These are phyloP conservation scores for Oscheius sp. DNA, from an alignment of 2,888 invertebrate species.

Conservation along the genomic window DNA sequence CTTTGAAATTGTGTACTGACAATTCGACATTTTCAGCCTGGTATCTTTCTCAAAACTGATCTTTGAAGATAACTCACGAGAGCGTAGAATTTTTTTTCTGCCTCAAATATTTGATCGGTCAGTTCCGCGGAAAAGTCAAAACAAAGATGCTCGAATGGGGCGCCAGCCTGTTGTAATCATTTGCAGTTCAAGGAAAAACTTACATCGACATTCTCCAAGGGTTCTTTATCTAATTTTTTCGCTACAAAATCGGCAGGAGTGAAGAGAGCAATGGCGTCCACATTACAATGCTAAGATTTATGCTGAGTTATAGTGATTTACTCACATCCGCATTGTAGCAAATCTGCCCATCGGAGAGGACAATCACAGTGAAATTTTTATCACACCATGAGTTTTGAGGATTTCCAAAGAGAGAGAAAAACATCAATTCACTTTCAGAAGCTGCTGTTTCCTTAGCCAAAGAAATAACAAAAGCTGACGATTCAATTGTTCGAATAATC, in stretches of 20 bases:
- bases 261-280: constrained; percentile 28
- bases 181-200: not conserved
- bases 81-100: not conserved
- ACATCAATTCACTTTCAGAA: constrained; percentile 41
- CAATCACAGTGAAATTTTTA: constrained; percentile 40
- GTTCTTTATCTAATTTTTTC: not conserved
- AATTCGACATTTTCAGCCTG: constrained; percentile 8
- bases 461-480: constrained; percentile 4
- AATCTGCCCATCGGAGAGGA: constrained; percentile 38
- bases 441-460: constrained; percentile 16
- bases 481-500: constrained; percentile 29
- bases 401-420: constrained; percentile 39
- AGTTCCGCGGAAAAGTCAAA: constrained; percentile 4
- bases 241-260: constrained; percentile 9
- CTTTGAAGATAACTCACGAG: not conserved
- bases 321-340: constrained; percentile 41
- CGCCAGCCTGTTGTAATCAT: not conserved
- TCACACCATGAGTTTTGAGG: constrained; percentile 36
- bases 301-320: not conserved
- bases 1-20: constrained; percentile 22
- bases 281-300: constrained; percentile 17
- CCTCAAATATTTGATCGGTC: not conserved
- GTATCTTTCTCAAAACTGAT: not conserved
- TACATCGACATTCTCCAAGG: not conserved
- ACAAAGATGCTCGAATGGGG: constrained; percentile 1